A percentile compares a stretch with the other conserved stretches of the same genome.
Conservation (phyloP, 2,888 invertebrate species). For the Leptothorax acervorum region DNA sequence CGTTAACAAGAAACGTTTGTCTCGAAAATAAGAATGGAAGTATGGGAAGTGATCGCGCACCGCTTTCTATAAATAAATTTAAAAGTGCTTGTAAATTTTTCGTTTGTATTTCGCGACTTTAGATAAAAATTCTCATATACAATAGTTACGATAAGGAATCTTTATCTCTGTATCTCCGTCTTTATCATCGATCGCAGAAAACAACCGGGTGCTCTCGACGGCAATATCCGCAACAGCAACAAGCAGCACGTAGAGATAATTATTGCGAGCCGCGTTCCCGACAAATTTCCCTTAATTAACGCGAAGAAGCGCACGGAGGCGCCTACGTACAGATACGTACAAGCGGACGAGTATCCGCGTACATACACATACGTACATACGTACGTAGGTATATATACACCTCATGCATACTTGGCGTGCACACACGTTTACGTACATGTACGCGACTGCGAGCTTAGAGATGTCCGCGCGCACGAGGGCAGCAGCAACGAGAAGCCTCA, state of each 20-base stretch:
- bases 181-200: slow-evolving; percentile 43
- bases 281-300: slow-evolving; percentile 69
- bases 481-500: slow-evolving; percentile 75
- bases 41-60: not conserved
- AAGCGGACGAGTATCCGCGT: slow-evolving; percentile 23
- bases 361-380: not conserved
- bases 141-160: not conserved
- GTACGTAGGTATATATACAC: not conserved
- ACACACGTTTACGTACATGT: not conserved
- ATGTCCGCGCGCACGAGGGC: slow-evolving; percentile 48
- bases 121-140: not conserved
- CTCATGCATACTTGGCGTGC: not conserved
- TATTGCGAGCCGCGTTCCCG: slow-evolving; percentile 59
- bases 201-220: slow-evolving; percentile 18
- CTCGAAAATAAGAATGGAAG: not conserved
- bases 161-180: slow-evolving; percentile 1
- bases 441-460: slow-evolving; percentile 63
- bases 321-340: slow-evolving; percentile 16
- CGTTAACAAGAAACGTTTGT: not conserved
- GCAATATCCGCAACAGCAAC: slow-evolving; percentile 38
- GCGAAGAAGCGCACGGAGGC: slow-evolving; percentile 64
- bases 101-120: not conserved
- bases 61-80: not conserved
- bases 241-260: slow-evolving; percentile 49
- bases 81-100: not conserved